Evolutionary conservation across 2,797 vertebrate species (phyloP), one percentile per base, ranked within the genome.

Genomic region (Dermochelys coriacea): DNA sequence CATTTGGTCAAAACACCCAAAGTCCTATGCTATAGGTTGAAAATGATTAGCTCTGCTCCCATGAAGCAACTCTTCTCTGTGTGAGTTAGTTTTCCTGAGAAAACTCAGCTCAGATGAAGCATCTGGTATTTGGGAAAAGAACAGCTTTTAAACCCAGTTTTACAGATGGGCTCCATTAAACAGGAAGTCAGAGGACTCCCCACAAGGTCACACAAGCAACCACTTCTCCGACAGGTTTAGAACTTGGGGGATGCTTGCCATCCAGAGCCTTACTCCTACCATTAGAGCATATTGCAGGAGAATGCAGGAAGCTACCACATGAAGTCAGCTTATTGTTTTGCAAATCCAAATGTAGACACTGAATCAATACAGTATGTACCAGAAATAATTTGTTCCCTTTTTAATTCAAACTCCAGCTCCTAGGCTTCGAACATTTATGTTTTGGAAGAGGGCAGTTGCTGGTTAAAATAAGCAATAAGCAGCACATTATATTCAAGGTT

Each of bases 111-210:
- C 29, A 80, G 86, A 86, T 78, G 45, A 7, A 59, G 83, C 87
- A 83, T 90, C 94, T 91, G 87, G 47, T 78, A n/a, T 54, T 88
- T 78, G 89, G 87, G 88, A 80, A 82, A 92, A 85, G 31, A 57
- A 51, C 74, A 2, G 14, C 1, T 86, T 94, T 82, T 74, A 91
- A 84, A 97, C 89, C 47, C 86, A 68, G 21, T 93, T 79, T 79
- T 83, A 93, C 88, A 5, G 31, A 19, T 71, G 80, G 89, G 12
- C 47, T 37, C 86, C 2, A 27, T 81, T 93, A 71, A 80, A 5
- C 50, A 1, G 51, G 80, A 54, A 75, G 81, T 90, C 79, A 82
- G 93, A 77, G 19, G 84, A n/a, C 37, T 83, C 86, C 4, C 27
- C 2, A 1, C 59, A 15, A 0, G 34, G 84, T 86, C 94, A 90